Evolutionary conservation across 64 coral and sea anemone genomes (phyloP), one percentile per base, ranked within the genome.

Genomic region (Dendronephthya gigantea): DNA sequence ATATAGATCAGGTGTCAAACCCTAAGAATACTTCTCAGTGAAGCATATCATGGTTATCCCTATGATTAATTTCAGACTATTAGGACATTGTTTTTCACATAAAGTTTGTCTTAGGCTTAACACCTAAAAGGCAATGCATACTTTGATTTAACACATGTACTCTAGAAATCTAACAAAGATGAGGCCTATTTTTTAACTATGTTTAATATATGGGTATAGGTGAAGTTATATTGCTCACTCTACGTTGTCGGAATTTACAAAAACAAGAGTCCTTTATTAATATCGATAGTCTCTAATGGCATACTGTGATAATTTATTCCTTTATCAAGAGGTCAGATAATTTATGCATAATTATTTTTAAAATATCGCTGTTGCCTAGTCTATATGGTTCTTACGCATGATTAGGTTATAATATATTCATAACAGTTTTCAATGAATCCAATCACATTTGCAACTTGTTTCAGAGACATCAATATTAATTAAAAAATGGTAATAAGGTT

Each of bases 281-380:
- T 27, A 22, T 62, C 50, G 9, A 52, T 52, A 17, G 48, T 17
- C 48, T 50, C 48, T 50, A 17, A 58, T 58, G 55, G 55, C 55
- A 62, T 27, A 62, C 55, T 62, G 55, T 62, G 55, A 62, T 62
- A 62, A 62, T 62, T 62, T 62, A 62, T 62, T 62, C 55, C 19
- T 52, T 62, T 62, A 23, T 62, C 4, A 62, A 62, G 55, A n/a
- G 19, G 55, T 27, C 16, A 22, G 55, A n/a, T 62, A 27, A 62
- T 62, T 62, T 62, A n/a, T 62, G 55, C 55, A 62, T 62, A 62
- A 62, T 62, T 62, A 62, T 62, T 62, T 62, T n/a, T 7, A 23
- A 58, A n/a, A n/a, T n/a, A n/a, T n/a, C 22, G 23, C 51, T 22
- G 14, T 58, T 58, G 51, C 51, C 51, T 15, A 22, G 51, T 58